Evolutionary conservation across 2,113 vertebrate genomes (phyloP), one percentile per base, ranked within the genome.

Genomic region (Pomatorhinus ruficollis): DNA sequence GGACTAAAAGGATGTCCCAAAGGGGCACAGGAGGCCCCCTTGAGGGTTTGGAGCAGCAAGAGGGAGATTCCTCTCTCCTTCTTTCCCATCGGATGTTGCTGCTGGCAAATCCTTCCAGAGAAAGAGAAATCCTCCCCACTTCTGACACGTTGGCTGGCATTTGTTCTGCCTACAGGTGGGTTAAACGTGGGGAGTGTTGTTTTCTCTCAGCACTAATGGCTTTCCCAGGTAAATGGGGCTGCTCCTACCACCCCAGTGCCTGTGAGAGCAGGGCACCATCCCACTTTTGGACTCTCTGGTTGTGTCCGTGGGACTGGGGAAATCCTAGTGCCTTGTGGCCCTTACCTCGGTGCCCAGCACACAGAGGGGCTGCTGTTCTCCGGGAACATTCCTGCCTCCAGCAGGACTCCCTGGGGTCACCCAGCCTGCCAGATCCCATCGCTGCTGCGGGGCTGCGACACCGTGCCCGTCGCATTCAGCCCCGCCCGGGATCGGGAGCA

Each of bases 311-410:
- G 94, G 85, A 96, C 85, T 91, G 83, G 97, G 97, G 96, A 98
- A 98, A 98, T 95, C 94, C 90, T 97, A 96, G 97, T 74, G 97
- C 27, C 3, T 89, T 27, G 91, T 59, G 90, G 91, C 86, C 35
- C 28, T 98, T 95, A 76, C 95, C 97, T 97, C 96, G 83, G 68
- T 85, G 88, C 89, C 95, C 95, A 10, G 78, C 94, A 98, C 72
- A 98, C 98, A 98, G 98, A 98, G 96, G 88, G 53, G 47, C 91
- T 88, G 97, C 98, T 98, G 98, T 98, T 98, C 95, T 92, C 75
- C 86, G 76, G 94, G 92, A 97, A 54, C 98, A 95, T 97, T 98
- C 97, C 97, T 97, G n/a, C 91, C 49, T 81, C 86, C 87, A 66
- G 91, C 97, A 60, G 31, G 49, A 30, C 92, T 98, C 98, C 98